These are phyloP conservation scores for Trachops cirrhosus DNA, from an alignment of 2,797 vertebrate species.

Conservation along the genomic window DNA sequence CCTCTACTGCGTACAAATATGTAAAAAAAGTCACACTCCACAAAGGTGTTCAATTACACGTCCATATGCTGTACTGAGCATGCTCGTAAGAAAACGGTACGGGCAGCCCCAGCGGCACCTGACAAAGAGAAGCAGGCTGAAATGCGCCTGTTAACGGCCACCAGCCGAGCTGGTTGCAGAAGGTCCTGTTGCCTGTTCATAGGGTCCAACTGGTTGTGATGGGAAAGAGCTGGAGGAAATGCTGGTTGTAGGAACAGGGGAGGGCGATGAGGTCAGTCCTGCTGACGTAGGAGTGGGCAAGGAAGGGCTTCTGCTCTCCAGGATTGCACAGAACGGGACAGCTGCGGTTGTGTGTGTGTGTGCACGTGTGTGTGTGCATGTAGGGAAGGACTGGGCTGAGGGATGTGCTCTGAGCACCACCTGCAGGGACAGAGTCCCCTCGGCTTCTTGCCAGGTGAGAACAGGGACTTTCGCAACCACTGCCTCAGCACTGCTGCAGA, in stretches of 20 bases:
- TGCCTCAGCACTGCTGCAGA: neutral
- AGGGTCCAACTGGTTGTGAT: conserved; percentile 35
- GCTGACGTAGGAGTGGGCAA: conserved; percentile 14
- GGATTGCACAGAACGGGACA: neutral
- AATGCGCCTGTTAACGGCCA: conserved; percentile 58
- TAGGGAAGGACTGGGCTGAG: neutral
- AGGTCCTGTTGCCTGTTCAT: conserved; percentile 55
- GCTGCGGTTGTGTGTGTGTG: neutral
- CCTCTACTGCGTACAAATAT: conserved; percentile 83
- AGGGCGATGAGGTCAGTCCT: conserved; percentile 25
- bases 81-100: conserved; percentile 82
- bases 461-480: neutral
- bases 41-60: conserved; percentile 79
- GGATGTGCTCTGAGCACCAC: neutral
- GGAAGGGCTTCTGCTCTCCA: neutral
- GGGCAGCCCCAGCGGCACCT: conserved; percentile 80
- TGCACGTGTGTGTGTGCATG: neutral
- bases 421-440: neutral
- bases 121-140: conserved; percentile 76
- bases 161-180: conserved; percentile 61
- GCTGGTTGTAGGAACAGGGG: neutral
- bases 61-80: conserved; percentile 79
- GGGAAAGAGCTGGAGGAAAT: neutral
- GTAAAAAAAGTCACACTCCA: conserved; percentile 78
- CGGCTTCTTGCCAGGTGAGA: neutral